Evolutionary conservation across 2,113 vertebrate genomes (phyloP).

Genomic region (Chiloscyllium plagiosum): DNA sequence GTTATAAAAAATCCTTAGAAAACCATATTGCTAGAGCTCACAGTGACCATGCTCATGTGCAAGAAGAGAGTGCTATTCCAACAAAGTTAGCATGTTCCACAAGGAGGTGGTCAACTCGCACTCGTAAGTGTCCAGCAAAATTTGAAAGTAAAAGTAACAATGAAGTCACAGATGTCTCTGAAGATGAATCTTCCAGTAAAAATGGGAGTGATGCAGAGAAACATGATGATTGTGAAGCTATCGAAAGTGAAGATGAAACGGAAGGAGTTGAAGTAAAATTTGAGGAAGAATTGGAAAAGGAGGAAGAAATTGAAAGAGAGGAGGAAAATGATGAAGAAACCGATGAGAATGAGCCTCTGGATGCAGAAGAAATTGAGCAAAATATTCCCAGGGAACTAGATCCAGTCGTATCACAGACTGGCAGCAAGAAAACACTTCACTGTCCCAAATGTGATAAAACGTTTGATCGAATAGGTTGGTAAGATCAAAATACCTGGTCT

Average conservation of each 20-base stretch:
- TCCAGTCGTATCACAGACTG: slow-evolving; percentile 72
- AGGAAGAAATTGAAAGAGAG: slow-evolving; percentile 53
- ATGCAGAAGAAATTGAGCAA: slow-evolving; percentile 49
- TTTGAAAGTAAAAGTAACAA: slow-evolving; percentile 59
- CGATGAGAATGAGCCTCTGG: slow-evolving; percentile 55
- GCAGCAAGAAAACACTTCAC: slow-evolving; percentile 78
- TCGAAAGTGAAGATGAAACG: slow-evolving; percentile 56
- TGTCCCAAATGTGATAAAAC: slow-evolving; percentile 94
- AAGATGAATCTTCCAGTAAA: slow-evolving; percentile 49
- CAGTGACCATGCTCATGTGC: slow-evolving; percentile 45
- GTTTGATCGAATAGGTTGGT: slow-evolving; percentile 92
- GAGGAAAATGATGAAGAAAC: slow-evolving; percentile 54
- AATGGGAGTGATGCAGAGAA: slow-evolving; percentile 52
- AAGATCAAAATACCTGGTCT: neutral
- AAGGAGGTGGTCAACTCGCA: slow-evolving; percentile 65
- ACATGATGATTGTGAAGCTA: slow-evolving; percentile 54
- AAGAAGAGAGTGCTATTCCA: slow-evolving; percentile 58
- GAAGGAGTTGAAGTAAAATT: slow-evolving; percentile 48
- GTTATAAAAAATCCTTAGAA: slow-evolving; percentile 69
- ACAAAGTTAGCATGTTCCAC: slow-evolving; percentile 48
- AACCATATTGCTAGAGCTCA: slow-evolving; percentile 68
- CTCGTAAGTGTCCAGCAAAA: slow-evolving; percentile 69
- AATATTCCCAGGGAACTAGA: slow-evolving; percentile 73
- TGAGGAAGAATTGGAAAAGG: slow-evolving; percentile 54
- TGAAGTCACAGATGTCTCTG: slow-evolving; percentile 51